Percentiles rank a stretch among this genome's conserved stretches.
These are phyloP conservation scores for Sebastes aleutianus DNA, from an alignment of 2,797 vertebrate species.

Conservation along the genomic window DNA sequence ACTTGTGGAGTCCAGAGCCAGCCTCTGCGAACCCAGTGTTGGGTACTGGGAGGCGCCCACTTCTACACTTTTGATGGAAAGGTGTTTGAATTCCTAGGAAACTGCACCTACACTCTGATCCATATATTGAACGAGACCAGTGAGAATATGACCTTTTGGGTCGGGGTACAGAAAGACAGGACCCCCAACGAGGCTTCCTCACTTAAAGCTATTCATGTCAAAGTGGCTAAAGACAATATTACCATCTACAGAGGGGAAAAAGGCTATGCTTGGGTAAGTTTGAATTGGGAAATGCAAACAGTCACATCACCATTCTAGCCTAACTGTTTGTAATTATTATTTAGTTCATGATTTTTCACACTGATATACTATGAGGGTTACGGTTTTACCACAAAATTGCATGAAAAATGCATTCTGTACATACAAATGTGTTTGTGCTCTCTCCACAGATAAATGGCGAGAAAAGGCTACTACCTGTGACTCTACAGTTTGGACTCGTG, in stretches of 20 bases:
- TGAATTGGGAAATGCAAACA: background rate
- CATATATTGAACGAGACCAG: slow-evolving; percentile 23
- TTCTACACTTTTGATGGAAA: slow-evolving; percentile 79
- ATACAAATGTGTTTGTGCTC: background rate
- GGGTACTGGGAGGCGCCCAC: slow-evolving; percentile 72
- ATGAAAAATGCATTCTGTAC: background rate
- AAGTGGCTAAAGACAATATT: slow-evolving; percentile 50
- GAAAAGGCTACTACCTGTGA: slow-evolving; percentile 54
- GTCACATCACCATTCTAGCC: background rate
- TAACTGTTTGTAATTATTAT: background rate
- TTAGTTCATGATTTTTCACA: no score
- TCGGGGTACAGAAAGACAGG: slow-evolving; percentile 69
- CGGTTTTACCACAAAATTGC: background rate
- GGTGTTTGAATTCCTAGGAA: slow-evolving; percentile 76
- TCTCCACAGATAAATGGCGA: slow-evolving; percentile 68
- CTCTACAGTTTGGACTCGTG: slow-evolving; percentile 41
- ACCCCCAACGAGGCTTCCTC: slow-evolving; percentile 39
- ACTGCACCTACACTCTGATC: slow-evolving; percentile 77
- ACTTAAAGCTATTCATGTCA: slow-evolving; percentile 50
- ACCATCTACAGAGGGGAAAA: slow-evolving; percentile 55
- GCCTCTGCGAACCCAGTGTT: slow-evolving; percentile 53
- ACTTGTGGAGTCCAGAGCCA: slow-evolving; percentile 40
- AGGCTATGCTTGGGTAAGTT: slow-evolving; percentile 34
- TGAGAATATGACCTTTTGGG: slow-evolving; percentile 67
- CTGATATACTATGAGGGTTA: background rate